phyloP scores from a whole-genome alignment of 1,140 invertebrate species.

The Saccostrea cuccullata region DNA sequence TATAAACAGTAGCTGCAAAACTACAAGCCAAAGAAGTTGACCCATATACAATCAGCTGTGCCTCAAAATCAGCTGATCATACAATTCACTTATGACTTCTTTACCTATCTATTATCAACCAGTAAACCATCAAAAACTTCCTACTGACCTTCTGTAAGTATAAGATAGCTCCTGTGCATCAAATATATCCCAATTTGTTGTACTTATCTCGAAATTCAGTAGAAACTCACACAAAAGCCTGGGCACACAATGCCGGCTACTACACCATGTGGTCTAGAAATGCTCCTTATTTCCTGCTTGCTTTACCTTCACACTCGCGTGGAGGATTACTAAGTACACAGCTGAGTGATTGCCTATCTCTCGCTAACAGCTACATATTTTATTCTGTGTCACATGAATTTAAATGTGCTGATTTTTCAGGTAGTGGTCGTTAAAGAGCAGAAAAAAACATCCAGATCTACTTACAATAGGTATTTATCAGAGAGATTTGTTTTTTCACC shows the following conservation, averaged over 20 bases:
- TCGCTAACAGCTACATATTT: constrained; percentile 23
- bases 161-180: not conserved
- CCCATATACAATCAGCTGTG: constrained; percentile 19
- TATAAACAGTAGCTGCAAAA: not conserved
- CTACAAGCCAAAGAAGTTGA: not conserved
- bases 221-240: not conserved
- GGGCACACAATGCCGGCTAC: constrained; percentile 5
- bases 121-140: not conserved
- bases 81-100: constrained; percentile 4
- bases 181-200: not conserved
- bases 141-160: not conserved
- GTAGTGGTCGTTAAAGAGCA: not conserved
- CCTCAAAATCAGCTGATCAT: not conserved
- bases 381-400: constrained; percentile 33
- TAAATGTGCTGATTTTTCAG: constrained; percentile 32
- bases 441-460: not conserved
- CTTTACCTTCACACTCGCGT: constrained; percentile 7
- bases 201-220: not conserved
- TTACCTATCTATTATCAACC: not conserved
- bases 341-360: constrained; percentile 30
- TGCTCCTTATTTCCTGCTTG: constrained; percentile 14
- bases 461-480: constrained; percentile 2
- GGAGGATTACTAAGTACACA: constrained; percentile 18
- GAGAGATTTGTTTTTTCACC: constrained; percentile 24
- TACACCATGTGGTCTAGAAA: constrained; percentile 20